A percentile compares a stretch with the other conserved stretches of the same genome.
These are phyloP conservation scores for Spizaetus ornatus DNA, from an alignment of 2,113 vertebrate genomes.

Conservation along the genomic window DNA sequence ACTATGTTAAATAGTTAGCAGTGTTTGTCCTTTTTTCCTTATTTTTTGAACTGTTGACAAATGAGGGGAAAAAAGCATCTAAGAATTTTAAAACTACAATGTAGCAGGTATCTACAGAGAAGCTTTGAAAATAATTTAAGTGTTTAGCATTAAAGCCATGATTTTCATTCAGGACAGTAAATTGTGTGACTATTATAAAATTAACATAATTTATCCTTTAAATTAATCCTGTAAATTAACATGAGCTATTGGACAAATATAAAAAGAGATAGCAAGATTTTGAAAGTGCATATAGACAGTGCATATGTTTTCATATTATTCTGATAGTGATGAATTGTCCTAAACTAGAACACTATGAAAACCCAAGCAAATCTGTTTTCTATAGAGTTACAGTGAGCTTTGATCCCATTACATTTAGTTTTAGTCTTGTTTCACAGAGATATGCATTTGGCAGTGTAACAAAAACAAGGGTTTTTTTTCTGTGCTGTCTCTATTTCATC, in stretches of 20 bases:
- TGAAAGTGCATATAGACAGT: not conserved
- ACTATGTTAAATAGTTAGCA: not conserved
- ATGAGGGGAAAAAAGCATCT: not conserved
- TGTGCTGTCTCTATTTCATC: not conserved
- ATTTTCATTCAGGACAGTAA: not conserved
- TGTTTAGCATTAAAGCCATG: not conserved
- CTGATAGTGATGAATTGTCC: not conserved
- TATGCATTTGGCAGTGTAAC: not conserved
- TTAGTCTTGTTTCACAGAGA: not conserved
- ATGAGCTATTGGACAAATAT: not conserved
- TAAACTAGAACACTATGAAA: not conserved
- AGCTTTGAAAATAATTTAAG: not conserved
- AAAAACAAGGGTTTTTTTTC: not conserved
- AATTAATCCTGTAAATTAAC: not conserved
- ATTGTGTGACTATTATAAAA: not conserved
- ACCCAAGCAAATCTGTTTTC: not conserved
- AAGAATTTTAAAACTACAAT: not conserved
- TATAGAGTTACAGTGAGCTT: not conserved
- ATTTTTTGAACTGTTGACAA: not conserved
- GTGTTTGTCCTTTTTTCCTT: not conserved
- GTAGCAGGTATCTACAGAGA: not conserved
- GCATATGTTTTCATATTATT: not conserved
- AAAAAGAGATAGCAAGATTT: not conserved
- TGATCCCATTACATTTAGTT: not conserved
- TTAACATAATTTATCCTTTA: not conserved